A percentile compares a stretch with the other conserved stretches of the same genome.
These are phyloP conservation scores for Arnoldichthys spilopterus DNA, from an alignment of 2,797 vertebrate genomes.

Conservation along the genomic window DNA sequence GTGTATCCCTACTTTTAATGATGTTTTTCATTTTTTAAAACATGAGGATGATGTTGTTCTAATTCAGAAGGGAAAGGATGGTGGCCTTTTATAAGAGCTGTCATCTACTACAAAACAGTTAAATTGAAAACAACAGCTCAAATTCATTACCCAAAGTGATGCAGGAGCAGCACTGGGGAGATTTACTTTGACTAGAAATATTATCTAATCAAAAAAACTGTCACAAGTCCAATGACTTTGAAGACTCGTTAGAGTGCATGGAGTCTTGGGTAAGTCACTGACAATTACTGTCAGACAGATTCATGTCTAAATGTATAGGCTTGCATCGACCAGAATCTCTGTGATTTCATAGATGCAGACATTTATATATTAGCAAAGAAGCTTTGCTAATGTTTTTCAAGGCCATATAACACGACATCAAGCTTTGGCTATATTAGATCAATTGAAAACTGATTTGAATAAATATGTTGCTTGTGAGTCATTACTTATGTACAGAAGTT, in stretches of 20 bases:
- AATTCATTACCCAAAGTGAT: constrained; percentile 10
- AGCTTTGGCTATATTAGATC: background rate
- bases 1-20: background rate
- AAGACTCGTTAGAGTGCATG: background rate
- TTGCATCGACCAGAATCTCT: background rate
- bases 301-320: background rate
- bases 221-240: constrained; percentile 15
- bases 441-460: background rate
- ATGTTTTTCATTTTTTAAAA: background rate
- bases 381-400: background rate
- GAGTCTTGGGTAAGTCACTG: background rate
- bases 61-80: background rate
- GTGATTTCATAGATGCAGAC: background rate
- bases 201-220: constrained; percentile 39
- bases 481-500: background rate
- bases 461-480: background rate
- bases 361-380: background rate
- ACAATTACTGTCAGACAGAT: background rate
- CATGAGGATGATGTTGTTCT: background rate
- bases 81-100: constrained; percentile 12
- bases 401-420: background rate
- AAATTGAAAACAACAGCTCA: constrained; percentile 20
- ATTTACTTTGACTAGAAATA: constrained; percentile 18
- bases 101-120: constrained; percentile 22
- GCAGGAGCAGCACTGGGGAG: constrained; percentile 7